Base-by-base conservation (phyloP, 2,888 invertebrate species). In the Drosophila kanekoi region DNA sequence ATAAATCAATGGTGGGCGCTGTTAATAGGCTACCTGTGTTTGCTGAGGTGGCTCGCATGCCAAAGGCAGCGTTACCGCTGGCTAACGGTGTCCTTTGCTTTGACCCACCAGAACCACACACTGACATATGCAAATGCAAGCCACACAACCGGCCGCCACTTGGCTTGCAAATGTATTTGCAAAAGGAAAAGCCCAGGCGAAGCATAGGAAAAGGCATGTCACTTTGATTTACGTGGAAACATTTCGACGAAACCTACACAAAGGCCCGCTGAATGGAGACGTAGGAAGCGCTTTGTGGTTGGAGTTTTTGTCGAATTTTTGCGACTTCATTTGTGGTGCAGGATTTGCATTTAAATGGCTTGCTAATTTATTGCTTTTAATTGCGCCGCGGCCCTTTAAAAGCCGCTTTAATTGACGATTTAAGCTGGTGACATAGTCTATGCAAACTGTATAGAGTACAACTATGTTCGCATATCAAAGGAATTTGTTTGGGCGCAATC, bases 151-250 rank as follows among this genome's bases (percentile, higher is more conserved):
- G 52, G 4, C 51, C 54, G 41, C 43, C 52, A 72, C 58, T 56
- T 65, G 43, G 45, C 33, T 48, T 49, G 45, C 35, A 41, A 74
- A 73, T 79, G 43, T 63, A 66, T 57, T 52, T 38, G 40, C 49
- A 38, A 14, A 33, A 20, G 14, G 20, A n/a, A 45, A 28, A 38
- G 10, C 38, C 20, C 10, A 52, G 40, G 53, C 20, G 44, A 18
- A 54, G 51, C 57, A 61, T 63, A 67, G 77, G 69, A 77, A 65
- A 67, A 47, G 53, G 63, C 68, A 73, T 73, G 86, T 77, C 88
- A 79, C 80, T 80, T 79, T 89, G 89, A 89, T 89, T 89, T 89
- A 87, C 86, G 86, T 80, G 76, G 1, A 44, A 51, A 23, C 8
- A 35, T 63, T 37, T 52, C 43, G 37, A 54, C 41, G 40, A 40